A percentile compares a stretch with the other conserved stretches of the same genome.
Conservation (phyloP, 2,797 vertebrate genomes). For the Sardinella longiceps region DNA sequence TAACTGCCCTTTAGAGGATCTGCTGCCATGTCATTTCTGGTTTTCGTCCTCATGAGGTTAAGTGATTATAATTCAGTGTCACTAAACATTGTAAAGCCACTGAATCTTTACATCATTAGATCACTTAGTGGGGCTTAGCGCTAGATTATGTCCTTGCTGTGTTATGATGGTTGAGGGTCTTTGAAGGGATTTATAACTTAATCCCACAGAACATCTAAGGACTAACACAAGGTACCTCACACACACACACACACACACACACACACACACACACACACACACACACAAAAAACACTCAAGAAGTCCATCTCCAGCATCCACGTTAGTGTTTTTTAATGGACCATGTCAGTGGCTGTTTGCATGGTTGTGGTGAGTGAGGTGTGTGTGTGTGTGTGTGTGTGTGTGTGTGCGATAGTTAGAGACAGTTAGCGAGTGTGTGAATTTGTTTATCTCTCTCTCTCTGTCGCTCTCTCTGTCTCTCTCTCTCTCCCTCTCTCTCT, state of each 20-base stretch:
- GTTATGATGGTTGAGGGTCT: background rate
- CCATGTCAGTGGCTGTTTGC: background rate
- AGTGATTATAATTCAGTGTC: constrained; percentile 7
- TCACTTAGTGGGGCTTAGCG: background rate
- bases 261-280: too few relatives aligned
- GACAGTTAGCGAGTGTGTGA: background rate
- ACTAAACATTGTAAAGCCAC: constrained; percentile 2
- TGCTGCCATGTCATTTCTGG: background rate
- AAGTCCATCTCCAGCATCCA: background rate
- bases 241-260: too few relatives aligned
- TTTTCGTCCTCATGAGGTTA: background rate
- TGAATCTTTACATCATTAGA: constrained; percentile 20
- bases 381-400: too few relatives aligned
- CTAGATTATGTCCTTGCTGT: background rate
- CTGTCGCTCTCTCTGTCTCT: background rate
- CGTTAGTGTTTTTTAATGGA: background rate
- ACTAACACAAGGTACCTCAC: background rate
- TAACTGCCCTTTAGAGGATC: too few relatives aligned
- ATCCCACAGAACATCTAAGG: constrained; percentile 18
- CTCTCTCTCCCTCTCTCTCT: too few relatives aligned
- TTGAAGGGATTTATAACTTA: constrained; percentile 3
- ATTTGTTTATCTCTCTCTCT: background rate
- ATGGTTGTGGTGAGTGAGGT: too few relatives aligned
- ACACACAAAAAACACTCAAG: too few relatives aligned
- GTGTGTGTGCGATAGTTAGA: background rate